Base-by-base conservation (phyloP, 2,888 invertebrate genomes). In the Epinotia brunnichana region DNA sequence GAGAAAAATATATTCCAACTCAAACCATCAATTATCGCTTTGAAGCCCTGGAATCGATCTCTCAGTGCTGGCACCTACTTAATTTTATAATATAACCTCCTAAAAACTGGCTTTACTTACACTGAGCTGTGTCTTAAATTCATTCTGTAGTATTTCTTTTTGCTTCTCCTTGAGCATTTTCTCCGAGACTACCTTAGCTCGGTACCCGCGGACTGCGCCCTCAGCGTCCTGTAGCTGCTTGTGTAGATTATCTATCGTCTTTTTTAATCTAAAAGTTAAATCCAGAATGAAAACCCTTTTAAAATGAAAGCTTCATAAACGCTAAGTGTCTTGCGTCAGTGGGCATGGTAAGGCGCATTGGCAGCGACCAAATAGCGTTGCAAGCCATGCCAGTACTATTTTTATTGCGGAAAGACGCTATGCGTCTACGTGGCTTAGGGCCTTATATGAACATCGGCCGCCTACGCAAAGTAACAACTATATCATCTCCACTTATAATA, bases 191-290 rank as follows among this genome's bases (percentile, higher is more conserved):
- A 94, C 75, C 70, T 93, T 93, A 0, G 89, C 90, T 29, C 91
- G 84, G 81, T 90, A 93, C 0, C 90, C 91, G 2, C 90, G 83
- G 0, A 94, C 56, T 1, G 91, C 88, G 0, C 79, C 85, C 76
- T 93, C 93, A 0, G 93, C 93, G 57, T 94, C 92, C 73, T 90
- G 90, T 3, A 92, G 67, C 74, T 93, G 93, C 70, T 92, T 91
- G 77, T 92, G 89, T 0, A 92, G 79, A 1, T 88, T 88, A 53
- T 90, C 90, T 81, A 91, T 90, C 0, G 88, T 89, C 77, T 91
- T 89, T 77, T 92, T 93, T 72, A 92, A 89, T 64, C 93, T 93
- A 73, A 2, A 74, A 77, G 57, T 35, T 2, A 35, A 35, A 7
- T 9, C 35, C 9, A 35, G 35, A 35, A 35, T 35, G 2, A 35